Percentiles rank a stretch among this genome's conserved stretches.
phyloP scores from a whole-genome alignment of 1,140 invertebrate species.

The Drosophila punjabiensis region DNA sequence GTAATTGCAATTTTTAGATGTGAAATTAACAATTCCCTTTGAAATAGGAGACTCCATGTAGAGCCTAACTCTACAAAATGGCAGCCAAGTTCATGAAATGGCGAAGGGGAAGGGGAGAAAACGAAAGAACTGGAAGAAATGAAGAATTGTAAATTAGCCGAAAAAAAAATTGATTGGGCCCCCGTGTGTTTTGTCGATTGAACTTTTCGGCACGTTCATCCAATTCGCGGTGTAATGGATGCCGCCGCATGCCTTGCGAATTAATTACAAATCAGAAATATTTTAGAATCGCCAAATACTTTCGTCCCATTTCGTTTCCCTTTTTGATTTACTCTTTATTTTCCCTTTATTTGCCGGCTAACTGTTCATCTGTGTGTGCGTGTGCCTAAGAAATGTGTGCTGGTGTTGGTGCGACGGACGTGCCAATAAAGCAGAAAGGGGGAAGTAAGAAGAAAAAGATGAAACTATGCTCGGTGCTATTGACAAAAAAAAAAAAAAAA shows the following conservation, averaged over 20 bases:
- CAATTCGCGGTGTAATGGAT: conserved; percentile 11
- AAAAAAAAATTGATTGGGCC: conserved; percentile 5
- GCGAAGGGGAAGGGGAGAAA: background rate
- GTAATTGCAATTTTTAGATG: conserved; percentile 9
- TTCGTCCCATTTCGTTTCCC: conserved; percentile 24
- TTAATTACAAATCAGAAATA: conserved; percentile 46
- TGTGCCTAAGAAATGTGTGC: conserved; percentile 4
- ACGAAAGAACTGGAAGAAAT: conserved; percentile 21
- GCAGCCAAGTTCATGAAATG: background rate
- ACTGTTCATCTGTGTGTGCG: conserved; percentile 44
- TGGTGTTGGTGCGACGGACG: conserved; percentile 32
- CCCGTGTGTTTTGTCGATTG: background rate
- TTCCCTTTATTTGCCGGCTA: conserved; percentile 49
- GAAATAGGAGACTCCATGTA: background rate
- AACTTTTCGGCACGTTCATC: conserved; percentile 37
- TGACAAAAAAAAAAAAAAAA: conserved; percentile 46
- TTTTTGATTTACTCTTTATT: background rate
- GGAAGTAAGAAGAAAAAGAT: conserved; percentile 17
- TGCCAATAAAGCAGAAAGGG: conserved; percentile 55
- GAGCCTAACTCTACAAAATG: conserved; percentile 32
- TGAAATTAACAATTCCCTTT: background rate
- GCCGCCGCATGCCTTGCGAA: conserved; percentile 6
- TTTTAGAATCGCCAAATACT: conserved; percentile 36
- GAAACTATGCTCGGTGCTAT: conserved; percentile 42
- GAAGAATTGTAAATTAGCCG: conserved; percentile 33